These are phyloP conservation scores for Penelope pileata DNA, from an alignment of 2,113 vertebrate species.

Conservation along the genomic window DNA sequence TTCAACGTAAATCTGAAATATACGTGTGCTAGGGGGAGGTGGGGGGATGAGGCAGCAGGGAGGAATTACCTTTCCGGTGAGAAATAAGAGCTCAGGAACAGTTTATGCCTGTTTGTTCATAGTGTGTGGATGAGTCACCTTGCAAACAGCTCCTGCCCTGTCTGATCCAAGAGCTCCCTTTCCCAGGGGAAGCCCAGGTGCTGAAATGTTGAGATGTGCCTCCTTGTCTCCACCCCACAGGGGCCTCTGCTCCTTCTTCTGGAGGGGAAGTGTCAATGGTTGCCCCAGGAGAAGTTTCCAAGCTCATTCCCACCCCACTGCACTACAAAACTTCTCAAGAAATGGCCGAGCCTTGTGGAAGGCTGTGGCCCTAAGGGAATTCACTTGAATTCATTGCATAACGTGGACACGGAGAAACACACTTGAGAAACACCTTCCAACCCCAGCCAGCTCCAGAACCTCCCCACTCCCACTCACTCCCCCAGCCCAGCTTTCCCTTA, in stretches of 20 bases:
- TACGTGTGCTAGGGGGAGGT: background rate
- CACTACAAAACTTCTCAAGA: background rate
- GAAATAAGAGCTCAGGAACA: constrained; percentile 4
- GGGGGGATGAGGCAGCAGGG: background rate
- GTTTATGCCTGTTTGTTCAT: constrained; percentile 55
- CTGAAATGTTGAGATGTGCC: background rate
- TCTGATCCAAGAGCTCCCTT: background rate
- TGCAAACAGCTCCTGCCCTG: constrained; percentile 24
- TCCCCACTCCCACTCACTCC: too few relatives aligned
- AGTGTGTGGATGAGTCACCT: background rate
- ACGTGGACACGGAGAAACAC: rapidly evolving
- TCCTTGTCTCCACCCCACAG: background rate
- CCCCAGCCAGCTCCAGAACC: background rate
- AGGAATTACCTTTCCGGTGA: constrained; percentile 1
- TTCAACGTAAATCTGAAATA: background rate
- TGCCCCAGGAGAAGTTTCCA: background rate
- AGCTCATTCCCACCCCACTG: background rate
- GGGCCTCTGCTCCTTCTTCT: background rate
- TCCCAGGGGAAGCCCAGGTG: background rate
- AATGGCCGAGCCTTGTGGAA: background rate
- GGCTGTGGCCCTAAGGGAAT: background rate
- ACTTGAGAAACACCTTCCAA: background rate
- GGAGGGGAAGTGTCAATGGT: background rate
- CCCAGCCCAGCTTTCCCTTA: background rate
- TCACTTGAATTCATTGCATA: background rate